A percentile compares a stretch with the other conserved stretches of the same genome.
Conservation (phyloP, 2,797 vertebrate genomes). For the Parotocinclus haroldoi region DNA sequence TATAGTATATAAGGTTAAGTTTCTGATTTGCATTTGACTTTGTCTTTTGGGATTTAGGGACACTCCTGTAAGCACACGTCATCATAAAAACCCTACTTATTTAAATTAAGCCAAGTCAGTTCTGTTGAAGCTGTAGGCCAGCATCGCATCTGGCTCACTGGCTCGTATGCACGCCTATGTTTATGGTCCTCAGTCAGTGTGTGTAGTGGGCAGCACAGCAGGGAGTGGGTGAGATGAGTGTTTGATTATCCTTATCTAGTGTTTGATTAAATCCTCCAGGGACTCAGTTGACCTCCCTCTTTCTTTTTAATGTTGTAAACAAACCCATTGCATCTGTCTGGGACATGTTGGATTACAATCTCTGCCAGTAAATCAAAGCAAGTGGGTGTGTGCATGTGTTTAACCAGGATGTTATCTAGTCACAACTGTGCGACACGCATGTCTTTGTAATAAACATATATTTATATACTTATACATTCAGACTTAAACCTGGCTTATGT, state of each 20-base stretch:
- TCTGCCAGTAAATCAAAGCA: conserved; percentile 19
- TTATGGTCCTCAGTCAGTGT: conserved; percentile 1
- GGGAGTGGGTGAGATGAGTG: conserved; percentile 19
- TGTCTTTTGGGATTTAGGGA: neutral
- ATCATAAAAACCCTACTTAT: neutral
- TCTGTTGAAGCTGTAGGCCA: neutral
- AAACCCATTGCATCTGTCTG: conserved; percentile 15
- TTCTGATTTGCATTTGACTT: neutral
- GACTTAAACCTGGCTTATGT: too few species aligned
- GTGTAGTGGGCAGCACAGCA: neutral
- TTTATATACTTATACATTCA: too few species aligned
- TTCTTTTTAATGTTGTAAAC: conserved; percentile 28
- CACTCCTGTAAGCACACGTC: neutral
- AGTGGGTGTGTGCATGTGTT: neutral
- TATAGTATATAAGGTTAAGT: too few species aligned
- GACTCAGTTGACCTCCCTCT: neutral
- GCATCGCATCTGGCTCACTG: neutral
- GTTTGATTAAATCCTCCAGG: conserved; percentile 16
- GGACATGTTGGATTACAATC: conserved; percentile 23
- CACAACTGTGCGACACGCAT: neutral
- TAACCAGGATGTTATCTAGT: neutral
- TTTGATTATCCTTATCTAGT: conserved; percentile 26
- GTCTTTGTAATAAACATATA: neutral
- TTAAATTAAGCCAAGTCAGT: neutral
- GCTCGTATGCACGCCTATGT: neutral